Conservation (phyloP, 2,113 vertebrate genomes). For the Lates calcarifer region DNA sequence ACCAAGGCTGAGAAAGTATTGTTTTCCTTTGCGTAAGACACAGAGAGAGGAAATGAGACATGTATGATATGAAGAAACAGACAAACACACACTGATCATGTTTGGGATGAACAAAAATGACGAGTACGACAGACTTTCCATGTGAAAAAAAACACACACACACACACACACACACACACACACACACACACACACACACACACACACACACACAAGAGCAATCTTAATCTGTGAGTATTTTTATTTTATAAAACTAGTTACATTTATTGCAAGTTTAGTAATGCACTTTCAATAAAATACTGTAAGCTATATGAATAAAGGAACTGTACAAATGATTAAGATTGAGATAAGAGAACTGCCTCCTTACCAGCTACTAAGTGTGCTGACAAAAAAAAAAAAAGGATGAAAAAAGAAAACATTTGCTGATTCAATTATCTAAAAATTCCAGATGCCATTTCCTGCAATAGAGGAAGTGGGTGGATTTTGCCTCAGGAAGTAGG, state of each 20-base stretch:
- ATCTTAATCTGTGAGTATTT: slow-evolving; percentile 62
- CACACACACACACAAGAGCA: background rate
- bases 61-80: slow-evolving; percentile 35
- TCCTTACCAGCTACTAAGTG: slow-evolving; percentile 4
- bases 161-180: too few relatives aligned
- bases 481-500: slow-evolving; percentile 72
- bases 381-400: slow-evolving; percentile 51
- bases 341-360: slow-evolving; percentile 13
- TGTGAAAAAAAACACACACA: background rate
- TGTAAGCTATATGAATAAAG: slow-evolving; percentile 55
- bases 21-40: slow-evolving; percentile 65
- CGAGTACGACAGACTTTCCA: background rate
- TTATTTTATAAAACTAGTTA: slow-evolving; percentile 85
- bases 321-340: slow-evolving; percentile 78
- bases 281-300: slow-evolving; percentile 69
- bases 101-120: slow-evolving; percentile 7
- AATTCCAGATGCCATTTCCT: slow-evolving; percentile 80
- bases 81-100: slow-evolving; percentile 16
- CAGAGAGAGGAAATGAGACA: slow-evolving; percentile 61
- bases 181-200: too few relatives aligned
- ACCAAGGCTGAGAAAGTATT: slow-evolving; percentile 64
- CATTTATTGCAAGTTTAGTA: slow-evolving; percentile 74
- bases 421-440: slow-evolving; percentile 71
- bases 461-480: slow-evolving; percentile 71
- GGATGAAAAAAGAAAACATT: slow-evolving; percentile 65